Evolutionary conservation across 1,140 invertebrate genomes (phyloP).

Genomic region (Drosophila dunni): DNA sequence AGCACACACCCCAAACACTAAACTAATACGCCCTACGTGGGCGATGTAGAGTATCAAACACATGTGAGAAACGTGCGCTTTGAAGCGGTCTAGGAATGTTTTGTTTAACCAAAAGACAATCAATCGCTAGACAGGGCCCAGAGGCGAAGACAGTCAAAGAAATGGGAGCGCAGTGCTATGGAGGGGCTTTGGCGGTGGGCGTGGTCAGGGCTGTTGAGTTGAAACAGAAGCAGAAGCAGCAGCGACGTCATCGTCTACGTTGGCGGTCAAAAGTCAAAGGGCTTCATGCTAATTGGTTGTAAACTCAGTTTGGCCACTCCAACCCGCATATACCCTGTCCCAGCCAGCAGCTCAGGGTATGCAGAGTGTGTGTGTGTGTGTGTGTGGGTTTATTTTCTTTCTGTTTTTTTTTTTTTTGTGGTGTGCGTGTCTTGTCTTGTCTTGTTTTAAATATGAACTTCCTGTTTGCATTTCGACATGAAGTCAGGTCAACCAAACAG

Average conservation of each 20-base stretch:
- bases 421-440: conserved; percentile 55
- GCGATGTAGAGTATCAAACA: background rate
- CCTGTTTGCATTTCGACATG: conserved; percentile 62
- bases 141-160: background rate
- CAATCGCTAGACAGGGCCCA: conserved; percentile 21
- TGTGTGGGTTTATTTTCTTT: conserved; percentile 1
- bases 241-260: conserved; percentile 40
- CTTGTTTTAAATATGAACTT: conserved; percentile 76
- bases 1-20: background rate
- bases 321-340: background rate
- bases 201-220: conserved; percentile 19
- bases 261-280: conserved; percentile 63
- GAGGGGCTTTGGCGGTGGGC: conserved; percentile 16
- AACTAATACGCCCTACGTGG: background rate
- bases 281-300: conserved; percentile 72
- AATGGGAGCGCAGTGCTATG: background rate
- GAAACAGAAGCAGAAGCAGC: conserved; percentile 18
- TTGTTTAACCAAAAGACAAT: conserved; percentile 24
- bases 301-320: conserved; percentile 26
- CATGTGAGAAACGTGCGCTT: conserved; percentile 5
- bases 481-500: conserved; percentile 16
- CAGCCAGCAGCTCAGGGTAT: background rate
- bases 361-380: conserved; percentile 1
- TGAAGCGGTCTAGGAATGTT: conserved; percentile 11
- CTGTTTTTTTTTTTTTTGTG: conserved; percentile 1